Conservation (phyloP, 53 echinoderm and acorn worm species). For the Zoroaster sp. region DNA sequence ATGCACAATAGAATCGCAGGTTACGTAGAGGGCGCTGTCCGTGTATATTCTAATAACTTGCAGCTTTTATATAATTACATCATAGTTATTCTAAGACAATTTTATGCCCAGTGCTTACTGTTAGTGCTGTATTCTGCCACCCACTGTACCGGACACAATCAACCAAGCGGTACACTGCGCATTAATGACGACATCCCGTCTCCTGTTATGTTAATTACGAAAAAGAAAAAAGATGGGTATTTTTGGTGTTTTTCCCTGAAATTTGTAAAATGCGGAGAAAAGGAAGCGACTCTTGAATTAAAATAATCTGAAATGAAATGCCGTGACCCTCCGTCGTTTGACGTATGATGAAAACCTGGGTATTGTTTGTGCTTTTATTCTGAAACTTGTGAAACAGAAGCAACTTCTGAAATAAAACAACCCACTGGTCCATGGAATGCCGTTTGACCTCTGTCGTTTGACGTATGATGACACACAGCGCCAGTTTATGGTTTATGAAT, state of each 20-base stretch:
- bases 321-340: too few relatives aligned
- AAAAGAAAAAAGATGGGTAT: too few relatives aligned
- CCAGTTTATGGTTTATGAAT: too few relatives aligned
- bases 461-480: too few relatives aligned
- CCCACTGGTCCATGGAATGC: too few relatives aligned
- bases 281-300: neutral
- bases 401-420: neutral
- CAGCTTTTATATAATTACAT: neutral
- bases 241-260: neutral
- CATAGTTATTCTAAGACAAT: neutral
- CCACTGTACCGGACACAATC: conserved; percentile 2
- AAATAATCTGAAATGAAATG: too few relatives aligned
- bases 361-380: too few relatives aligned
- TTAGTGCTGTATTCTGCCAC: neutral
- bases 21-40: neutral
- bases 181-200: neutral
- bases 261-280: neutral
- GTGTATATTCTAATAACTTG: neutral
- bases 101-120: neutral
- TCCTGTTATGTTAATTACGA: neutral
- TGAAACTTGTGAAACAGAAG: too few relatives aligned
- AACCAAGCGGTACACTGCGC: neutral
- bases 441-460: too few relatives aligned
- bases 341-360: too few relatives aligned
- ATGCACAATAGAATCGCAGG: neutral